A percentile compares a stretch with the other conserved stretches of the same genome.
phyloP scores from a whole-genome alignment of 2,888 invertebrate genomes.

The Biston stratarius region DNA sequence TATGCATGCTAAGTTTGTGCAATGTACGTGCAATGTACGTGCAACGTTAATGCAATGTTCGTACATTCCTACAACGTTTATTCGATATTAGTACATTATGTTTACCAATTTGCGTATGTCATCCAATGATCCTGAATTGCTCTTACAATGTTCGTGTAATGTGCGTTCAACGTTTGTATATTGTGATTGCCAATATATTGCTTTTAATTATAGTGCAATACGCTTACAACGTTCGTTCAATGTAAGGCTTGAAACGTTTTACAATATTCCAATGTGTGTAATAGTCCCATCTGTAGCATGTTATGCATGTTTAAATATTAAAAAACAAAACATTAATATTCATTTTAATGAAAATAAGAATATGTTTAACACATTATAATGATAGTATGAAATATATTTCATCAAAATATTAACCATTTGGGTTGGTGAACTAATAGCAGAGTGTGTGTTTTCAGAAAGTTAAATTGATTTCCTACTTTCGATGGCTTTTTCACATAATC shows the following conservation, averaged over 20 bases:
- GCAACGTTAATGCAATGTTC: conserved; percentile 12
- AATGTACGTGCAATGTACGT: conserved; percentile 2
- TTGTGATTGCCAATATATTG: conserved; percentile 8
- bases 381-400: conserved; percentile 6
- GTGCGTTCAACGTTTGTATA: conserved; percentile 6
- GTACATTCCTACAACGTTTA: not conserved
- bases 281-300: conserved; percentile 58
- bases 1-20: not conserved
- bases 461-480: conserved; percentile 37
- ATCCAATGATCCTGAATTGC: not conserved
- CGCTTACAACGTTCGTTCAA: not conserved
- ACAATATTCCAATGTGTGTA: conserved; percentile 37
- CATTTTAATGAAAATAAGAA: conserved; percentile 4
- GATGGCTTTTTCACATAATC: conserved; percentile 48
- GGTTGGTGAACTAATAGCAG: conserved; percentile 54
- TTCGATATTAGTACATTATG: not conserved
- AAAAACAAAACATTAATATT: conserved; percentile 48
- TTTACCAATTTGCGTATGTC: too few relatives aligned
- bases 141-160: not conserved
- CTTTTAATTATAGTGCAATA: not conserved
- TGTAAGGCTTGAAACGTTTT: not conserved
- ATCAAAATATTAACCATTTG: conserved; percentile 45
- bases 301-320: conserved; percentile 65
- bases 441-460: conserved; percentile 22
- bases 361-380: conserved; percentile 13